Conservation (phyloP, 30 jellyfish, hydroid and myxozoan species). For the Aurelia aurita region DNA sequence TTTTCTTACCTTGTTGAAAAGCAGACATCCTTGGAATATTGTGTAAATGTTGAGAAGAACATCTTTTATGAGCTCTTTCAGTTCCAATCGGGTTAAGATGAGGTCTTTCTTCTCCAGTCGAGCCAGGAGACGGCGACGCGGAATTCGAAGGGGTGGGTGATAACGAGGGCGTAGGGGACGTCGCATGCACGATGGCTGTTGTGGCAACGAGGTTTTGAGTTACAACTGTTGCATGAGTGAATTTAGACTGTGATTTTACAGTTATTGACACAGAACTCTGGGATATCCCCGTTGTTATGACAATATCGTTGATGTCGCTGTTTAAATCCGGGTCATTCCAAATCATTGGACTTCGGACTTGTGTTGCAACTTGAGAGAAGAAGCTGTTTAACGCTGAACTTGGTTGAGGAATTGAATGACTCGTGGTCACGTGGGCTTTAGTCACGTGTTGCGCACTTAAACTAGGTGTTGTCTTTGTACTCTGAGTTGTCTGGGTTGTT, state of each 20-base stretch:
- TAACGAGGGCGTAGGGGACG: constrained; percentile 91
- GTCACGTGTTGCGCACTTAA: constrained; percentile 51
- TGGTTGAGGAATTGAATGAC: constrained; percentile 41
- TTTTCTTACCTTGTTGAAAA: constrained; percentile 71
- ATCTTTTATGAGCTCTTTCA: constrained; percentile 87
- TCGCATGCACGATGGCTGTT: constrained; percentile 64
- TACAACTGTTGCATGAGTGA: constrained; percentile 33
- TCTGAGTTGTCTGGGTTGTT: constrained; percentile 66
- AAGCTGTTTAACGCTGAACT: constrained; percentile 66
- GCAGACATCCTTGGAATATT: constrained; percentile 71
- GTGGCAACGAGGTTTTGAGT: constrained; percentile 64
- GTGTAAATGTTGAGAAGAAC: constrained; percentile 48
- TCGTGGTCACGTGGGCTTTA: constrained; percentile 45
- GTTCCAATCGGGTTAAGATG: constrained; percentile 97
- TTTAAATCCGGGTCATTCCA: constrained; percentile 82
- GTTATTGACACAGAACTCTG: constrained; percentile 33
- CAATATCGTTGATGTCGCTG: constrained; percentile 6
- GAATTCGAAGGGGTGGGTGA: constrained; percentile 92
- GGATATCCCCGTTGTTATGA: constrained; percentile 32
- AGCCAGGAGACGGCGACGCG: constrained; percentile 85
- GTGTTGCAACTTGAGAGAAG: constrained; percentile 97
- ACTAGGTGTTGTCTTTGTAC: constrained; percentile 67
- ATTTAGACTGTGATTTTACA: constrained; percentile 12
- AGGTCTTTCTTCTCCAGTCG: constrained; percentile 84
- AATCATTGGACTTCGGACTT: constrained; percentile 97